phyloP scores from a whole-genome alignment of 2,113 vertebrate genomes.

The Erythrocercus mccallii region DNA sequence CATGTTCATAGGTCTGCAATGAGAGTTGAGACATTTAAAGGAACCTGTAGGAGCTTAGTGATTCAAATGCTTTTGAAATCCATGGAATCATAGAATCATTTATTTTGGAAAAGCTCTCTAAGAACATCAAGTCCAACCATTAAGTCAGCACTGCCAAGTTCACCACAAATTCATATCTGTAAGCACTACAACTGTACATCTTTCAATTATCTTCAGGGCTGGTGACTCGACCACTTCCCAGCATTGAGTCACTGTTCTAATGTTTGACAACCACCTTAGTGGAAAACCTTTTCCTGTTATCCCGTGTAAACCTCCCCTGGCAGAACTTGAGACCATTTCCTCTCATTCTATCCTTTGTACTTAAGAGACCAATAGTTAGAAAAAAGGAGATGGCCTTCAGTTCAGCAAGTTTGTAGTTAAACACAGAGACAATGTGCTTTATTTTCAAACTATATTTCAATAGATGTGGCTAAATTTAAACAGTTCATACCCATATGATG shows the following conservation, averaged over 20 bases:
- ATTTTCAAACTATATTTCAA: neutral
- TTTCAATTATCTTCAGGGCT: neutral
- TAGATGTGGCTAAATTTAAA: neutral
- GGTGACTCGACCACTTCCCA: neutral
- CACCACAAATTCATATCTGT: rapidly evolving
- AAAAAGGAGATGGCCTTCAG: neutral
- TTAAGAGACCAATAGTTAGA: neutral
- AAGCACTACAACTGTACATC: neutral
- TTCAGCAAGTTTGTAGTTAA: neutral
- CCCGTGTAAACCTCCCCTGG: neutral
- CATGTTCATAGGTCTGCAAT: neutral
- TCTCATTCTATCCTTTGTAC: neutral
- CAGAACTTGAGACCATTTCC: neutral
- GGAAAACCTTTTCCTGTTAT: no score
- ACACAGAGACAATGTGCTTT: neutral
- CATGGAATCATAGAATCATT: no score
- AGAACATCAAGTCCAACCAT: neutral
- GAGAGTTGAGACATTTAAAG: neutral
- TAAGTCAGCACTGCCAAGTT: neutral
- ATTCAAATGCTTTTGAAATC: neutral
- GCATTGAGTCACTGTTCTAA: neutral
- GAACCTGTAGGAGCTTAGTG: neutral
- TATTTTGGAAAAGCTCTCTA: neutral
- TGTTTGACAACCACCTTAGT: neutral
- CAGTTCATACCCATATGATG: rapidly evolving